Base-by-base conservation (phyloP, 2,113 vertebrate genomes). In the Corythornis cristatus region DNA sequence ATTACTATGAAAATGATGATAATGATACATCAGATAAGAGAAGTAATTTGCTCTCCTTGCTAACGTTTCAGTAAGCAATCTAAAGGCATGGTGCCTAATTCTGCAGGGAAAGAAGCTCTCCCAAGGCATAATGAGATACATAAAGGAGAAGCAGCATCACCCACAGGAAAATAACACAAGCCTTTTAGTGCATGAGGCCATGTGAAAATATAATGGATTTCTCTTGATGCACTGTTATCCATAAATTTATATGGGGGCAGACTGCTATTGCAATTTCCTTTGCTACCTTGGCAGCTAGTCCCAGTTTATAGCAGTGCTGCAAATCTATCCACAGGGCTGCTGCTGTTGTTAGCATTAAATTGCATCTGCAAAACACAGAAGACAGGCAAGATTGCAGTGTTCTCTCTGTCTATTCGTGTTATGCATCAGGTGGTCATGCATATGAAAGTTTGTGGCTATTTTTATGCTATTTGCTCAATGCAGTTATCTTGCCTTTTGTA, bases 141-240 rank as follows among this genome's bases (percentile, higher is more conserved):
- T 51, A 73, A 93, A 89, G 51, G 42, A 86, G 46, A 37, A 93
- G 77, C 62, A 87, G 70, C 58, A 85, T 37, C 37, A 77, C 74
- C 64, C 2, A 3, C 60, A 81, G 68, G 82, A 83, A 74, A 74
- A 42, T 74, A 64, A 3, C 16, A 80, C 33, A 87, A 89, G 40
- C 33, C 26, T 87, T 70, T 85, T 37, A 86, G 60, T 7, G 14
- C 31, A 62, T 18, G 31, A 89, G 64, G 84, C 67, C 64, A 80
- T 87, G 58, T 78, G 31, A 77, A 93, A 90, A 88, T 74, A 83
- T 62, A 85, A 76, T 80, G 84, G 64, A 80, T 92, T 89, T 92
- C 83, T 42, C 74, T 92, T 93, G 46, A 90, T 80, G 87, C 67
- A 51, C 64, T 2, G 9, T 56, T 89, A 88, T 58, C 74, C 67